A percentile compares a stretch with the other conserved stretches of the same genome.
Evolutionary conservation across 2,113 vertebrate species (phyloP).

Genomic region (Daboia siamensis): DNA sequence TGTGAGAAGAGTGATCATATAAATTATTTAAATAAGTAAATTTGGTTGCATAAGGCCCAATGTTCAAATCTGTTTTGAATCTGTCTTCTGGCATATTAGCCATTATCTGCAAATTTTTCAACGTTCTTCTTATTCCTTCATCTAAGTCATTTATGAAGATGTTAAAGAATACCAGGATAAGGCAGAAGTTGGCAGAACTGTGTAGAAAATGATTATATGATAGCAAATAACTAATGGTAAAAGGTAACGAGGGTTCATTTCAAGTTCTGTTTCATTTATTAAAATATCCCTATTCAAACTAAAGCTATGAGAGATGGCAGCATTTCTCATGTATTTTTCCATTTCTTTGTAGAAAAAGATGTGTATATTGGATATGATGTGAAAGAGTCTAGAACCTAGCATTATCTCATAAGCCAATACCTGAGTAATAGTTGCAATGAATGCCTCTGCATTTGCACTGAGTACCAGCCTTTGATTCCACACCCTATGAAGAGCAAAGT

Average conservation of each 20-base stretch:
- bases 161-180: background rate
- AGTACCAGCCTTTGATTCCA: background rate
- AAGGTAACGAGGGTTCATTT: background rate
- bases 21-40: background rate
- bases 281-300: background rate
- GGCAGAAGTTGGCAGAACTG: background rate
- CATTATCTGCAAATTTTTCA: background rate
- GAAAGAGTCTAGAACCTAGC: background rate
- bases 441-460: background rate
- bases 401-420: background rate
- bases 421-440: background rate
- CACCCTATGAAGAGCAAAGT: background rate
- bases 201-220: background rate
- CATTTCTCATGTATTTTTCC: background rate
- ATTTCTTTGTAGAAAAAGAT: background rate
- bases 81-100: background rate
- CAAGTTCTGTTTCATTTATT: background rate
- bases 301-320: background rate
- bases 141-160: background rate
- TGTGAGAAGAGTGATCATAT: background rate
- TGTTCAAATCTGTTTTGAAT: background rate
- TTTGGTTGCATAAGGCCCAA: background rate
- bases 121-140: background rate
- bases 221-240: background rate
- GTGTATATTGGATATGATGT: background rate